Base-by-base conservation (phyloP, 1,140 invertebrate genomes). In the Pinna nobilis region DNA sequence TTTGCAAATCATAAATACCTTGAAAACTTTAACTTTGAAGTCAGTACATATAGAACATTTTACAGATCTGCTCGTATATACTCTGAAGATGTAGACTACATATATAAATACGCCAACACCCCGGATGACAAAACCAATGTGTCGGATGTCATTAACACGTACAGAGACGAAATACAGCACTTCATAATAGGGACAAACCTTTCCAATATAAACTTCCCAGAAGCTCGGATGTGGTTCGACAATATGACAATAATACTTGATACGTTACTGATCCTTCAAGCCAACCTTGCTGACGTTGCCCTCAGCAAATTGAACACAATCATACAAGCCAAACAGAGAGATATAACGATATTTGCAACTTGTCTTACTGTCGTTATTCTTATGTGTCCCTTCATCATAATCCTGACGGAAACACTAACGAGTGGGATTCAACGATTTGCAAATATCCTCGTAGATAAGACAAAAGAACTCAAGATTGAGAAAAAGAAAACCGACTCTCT, bases 341-440 rank as follows among this genome's bases (percentile, higher is more conserved):
- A 80, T 20, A 47, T 79, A 32, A 61, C 75, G 5, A 59, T 83
- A 13, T 76, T 75, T 37, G 77, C 73, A 41, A 72, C 72, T 25
- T 75, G 85, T 37, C 70, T 85, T 0, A 75, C 81, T 3, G 65
- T 85, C 0, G 83, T 84, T 3, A 68, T 84, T 6, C 35, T 84
- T 3, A 72, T 84, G 61, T 82, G 80, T 55, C 84, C 84, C 3
- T 39, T 84, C 20, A 78, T 86, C 32, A 81, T 83, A 53, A 76
- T 80, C 30, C 74, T 81, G 7, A 79, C 84, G 15, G 77, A 79
- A 50, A 76, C 76, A 6, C 74, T 86, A 23, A 83, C 81, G 0
- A 74, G 72, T 28, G 77, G 76, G 55, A 84, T 86, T 18, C 86
- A 87, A 76, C 82, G 81, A 25, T 87, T 83, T 65, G 85, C 86